Evolutionary conservation across 2,888 invertebrate species (phyloP).

Genomic region (Morpho deidamia): DNA sequence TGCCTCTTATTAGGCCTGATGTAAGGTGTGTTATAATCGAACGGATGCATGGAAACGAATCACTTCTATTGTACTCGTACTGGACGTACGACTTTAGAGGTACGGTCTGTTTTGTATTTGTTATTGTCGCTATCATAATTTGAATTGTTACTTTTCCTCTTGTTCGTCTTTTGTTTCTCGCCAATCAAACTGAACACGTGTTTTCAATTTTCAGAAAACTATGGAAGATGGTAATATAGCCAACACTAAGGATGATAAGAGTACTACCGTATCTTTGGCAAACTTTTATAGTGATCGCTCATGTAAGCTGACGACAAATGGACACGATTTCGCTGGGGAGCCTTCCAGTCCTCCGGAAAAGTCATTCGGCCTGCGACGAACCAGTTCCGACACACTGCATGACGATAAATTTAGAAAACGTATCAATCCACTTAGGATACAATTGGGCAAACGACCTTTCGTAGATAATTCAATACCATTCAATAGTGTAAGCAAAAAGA

Average conservation of each 20-base stretch:
- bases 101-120: constrained; percentile 43
- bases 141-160: constrained; percentile 62
- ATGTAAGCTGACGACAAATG: constrained; percentile 60
- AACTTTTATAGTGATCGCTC: constrained; percentile 57
- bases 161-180: constrained; percentile 72
- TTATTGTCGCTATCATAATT: constrained; percentile 52
- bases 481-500: constrained; percentile 54
- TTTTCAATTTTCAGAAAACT: constrained; percentile 71
- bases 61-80: constrained; percentile 70
- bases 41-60: constrained; percentile 74
- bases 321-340: constrained; percentile 48
- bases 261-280: constrained; percentile 48
- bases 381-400: constrained; percentile 39
- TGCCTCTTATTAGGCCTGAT: constrained; percentile 72
- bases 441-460: constrained; percentile 70
- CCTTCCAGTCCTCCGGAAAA: constrained; percentile 29
- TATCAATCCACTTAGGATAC: constrained; percentile 67
- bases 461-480: constrained; percentile 62
- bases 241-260: constrained; percentile 66
- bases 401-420: constrained; percentile 62
- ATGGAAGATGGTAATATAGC: constrained; percentile 76
- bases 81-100: constrained; percentile 77
- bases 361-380: constrained; percentile 41
- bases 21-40: constrained; percentile 66
- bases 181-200: constrained; percentile 59